Base-by-base conservation (phyloP, 2,888 invertebrate species). In the Rotaria magnacalcarata region DNA sequence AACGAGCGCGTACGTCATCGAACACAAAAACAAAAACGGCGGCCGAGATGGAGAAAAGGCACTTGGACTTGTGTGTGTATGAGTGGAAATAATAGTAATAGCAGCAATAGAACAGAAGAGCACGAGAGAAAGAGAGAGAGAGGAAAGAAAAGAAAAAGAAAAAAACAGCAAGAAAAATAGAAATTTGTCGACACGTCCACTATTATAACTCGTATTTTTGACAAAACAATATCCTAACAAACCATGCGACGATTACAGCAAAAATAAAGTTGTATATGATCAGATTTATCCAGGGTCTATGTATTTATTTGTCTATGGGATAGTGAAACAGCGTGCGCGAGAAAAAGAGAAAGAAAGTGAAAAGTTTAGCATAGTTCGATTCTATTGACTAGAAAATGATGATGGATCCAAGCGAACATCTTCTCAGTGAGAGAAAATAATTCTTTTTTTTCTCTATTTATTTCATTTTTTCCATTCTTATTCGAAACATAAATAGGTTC, bases 341-440 rank as follows among this genome's bases (percentile, higher is more conserved):
- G 58, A 60, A 27, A 60, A 24, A 60, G 27, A 67, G 34, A 67
- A 52, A 60, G 60, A 60, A 67, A 67, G 34, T 34, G 34, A 67
- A 67, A 67, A 52, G 52, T 67, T 67, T 34, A 67, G 34, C 34
- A 19, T 67, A 67, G 67, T 67, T 67, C 19, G 34, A 67, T 67
- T 67, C 10, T 67, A 67, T 67, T 67, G 19, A 67, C 16, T 67
- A 67, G 67, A 67, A 67, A 67, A 67, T 67, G 67, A 67, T 67
- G 67, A 67, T 67, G 67, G 67, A 67, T 67, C 67, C 67, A 67
- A 67, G 67, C 34, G 67, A 67, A 67, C 67, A 67, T 67, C 67
- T 67, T 67, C 67, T 67, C 67, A 67, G 67, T 67, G 67, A 67
- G 67, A 67, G 34, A 67, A 41, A 67, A 41, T 41, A 16, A 34